Evolutionary conservation across 2,888 invertebrate genomes (phyloP).

Genomic region (Xanthia togata): DNA sequence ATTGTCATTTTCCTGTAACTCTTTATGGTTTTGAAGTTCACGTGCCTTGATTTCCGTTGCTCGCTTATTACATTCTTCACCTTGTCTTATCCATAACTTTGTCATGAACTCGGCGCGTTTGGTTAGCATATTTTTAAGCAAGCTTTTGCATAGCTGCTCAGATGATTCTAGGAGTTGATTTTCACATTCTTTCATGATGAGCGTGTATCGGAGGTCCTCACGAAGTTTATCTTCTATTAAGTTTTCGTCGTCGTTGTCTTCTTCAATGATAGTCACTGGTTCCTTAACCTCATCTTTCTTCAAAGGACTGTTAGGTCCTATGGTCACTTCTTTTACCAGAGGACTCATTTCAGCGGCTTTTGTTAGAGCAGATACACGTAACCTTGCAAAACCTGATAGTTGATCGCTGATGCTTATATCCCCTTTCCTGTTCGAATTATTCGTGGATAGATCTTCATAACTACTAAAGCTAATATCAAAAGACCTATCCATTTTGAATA

Average conservation of each 20-base stretch:
- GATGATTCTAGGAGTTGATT: slow-evolving; percentile 77
- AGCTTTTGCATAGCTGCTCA: slow-evolving; percentile 77
- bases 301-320: slow-evolving; percentile 74
- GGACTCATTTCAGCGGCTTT: slow-evolving; percentile 90
- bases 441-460: slow-evolving; percentile 69
- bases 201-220: slow-evolving; percentile 80
- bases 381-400: slow-evolving; percentile 84
- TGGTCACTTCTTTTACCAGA: slow-evolving; percentile 87
- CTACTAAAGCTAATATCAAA: slow-evolving; percentile 68
- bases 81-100: slow-evolving; percentile 79
- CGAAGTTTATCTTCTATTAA: slow-evolving; percentile 80
- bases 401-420: slow-evolving; percentile 79
- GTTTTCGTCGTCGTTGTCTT: slow-evolving; percentile 73
- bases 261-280: slow-evolving; percentile 33
- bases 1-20: slow-evolving; percentile 89
- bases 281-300: slow-evolving; percentile 66
- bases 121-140: slow-evolving; percentile 81
- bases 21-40: slow-evolving; percentile 83
- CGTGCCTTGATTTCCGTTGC: slow-evolving; percentile 84
- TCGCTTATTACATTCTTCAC: slow-evolving; percentile 80
- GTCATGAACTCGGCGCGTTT: slow-evolving; percentile 80
- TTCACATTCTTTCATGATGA: slow-evolving; percentile 82
- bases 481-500: slow-evolving; percentile 70
- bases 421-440: slow-evolving; percentile 69
- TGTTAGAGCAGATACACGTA: slow-evolving; percentile 91